Conservation (phyloP, 2,113 vertebrate genomes). For the Corvus moneduloides region DNA sequence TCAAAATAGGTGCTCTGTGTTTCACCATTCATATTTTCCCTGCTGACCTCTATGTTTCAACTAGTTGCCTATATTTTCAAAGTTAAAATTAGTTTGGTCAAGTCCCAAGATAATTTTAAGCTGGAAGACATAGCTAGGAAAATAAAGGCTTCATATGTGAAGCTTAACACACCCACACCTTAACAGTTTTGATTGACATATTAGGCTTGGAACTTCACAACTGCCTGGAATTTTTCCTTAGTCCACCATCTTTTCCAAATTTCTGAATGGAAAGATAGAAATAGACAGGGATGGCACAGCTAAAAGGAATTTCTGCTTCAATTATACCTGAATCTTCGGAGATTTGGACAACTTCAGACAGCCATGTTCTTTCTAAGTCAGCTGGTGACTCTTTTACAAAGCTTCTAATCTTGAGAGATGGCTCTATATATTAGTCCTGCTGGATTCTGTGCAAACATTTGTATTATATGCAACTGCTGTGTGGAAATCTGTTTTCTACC, state of each 20-base stretch:
- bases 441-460: conserved; percentile 52
- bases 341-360: not conserved
- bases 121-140: not conserved
- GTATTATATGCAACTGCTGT: conserved; percentile 29
- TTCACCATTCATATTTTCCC: not conserved
- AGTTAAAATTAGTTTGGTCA: not conserved
- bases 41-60: not conserved
- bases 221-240: not conserved
- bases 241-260: not conserved
- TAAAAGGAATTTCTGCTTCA: not conserved
- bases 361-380: not conserved
- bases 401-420: not conserved
- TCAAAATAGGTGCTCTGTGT: not conserved
- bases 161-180: not conserved
- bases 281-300: not conserved
- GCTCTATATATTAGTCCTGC: conserved; percentile 19
- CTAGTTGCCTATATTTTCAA: not conserved
- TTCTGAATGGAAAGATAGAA: not conserved
- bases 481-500: conserved; percentile 62
- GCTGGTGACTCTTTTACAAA: not conserved
- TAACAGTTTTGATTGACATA: not conserved
- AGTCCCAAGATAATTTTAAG: not conserved
- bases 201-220: not conserved
- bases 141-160: not conserved
- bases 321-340: not conserved